A percentile compares a stretch with the other conserved stretches of the same genome.
Evolutionary conservation across 2,113 vertebrate species (phyloP).

Genomic region (Chloebia gouldiae): DNA sequence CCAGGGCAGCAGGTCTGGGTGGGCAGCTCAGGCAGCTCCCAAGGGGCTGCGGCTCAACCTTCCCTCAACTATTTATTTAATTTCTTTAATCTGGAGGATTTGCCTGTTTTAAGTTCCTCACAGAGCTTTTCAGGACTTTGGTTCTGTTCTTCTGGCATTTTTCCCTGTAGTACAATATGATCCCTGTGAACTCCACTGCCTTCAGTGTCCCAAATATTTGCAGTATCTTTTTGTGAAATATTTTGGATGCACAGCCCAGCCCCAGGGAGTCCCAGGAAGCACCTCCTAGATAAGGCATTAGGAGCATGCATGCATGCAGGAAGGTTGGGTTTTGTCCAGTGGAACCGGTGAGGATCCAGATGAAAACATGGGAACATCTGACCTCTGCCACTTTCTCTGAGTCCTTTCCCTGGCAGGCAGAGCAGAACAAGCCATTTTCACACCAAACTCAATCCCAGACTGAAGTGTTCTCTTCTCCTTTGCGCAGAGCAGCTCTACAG

Average conservation of each 20-base stretch:
- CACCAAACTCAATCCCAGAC: background rate
- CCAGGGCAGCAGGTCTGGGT: background rate
- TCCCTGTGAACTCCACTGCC: conserved; percentile 5
- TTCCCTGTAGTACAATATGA: background rate
- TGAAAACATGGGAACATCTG: background rate
- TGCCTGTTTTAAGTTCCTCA: background rate
- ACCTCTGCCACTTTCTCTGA: background rate
- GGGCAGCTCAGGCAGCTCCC: background rate
- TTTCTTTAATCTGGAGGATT: background rate
- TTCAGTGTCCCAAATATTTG: conserved; percentile 44
- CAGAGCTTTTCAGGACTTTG: background rate
- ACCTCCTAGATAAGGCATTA: conserved; percentile 17
- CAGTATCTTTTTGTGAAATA: conserved; percentile 36
- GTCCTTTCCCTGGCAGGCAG: background rate
- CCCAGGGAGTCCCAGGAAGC: conserved; percentile 28
- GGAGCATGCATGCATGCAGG: background rate
- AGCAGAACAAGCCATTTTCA: background rate
- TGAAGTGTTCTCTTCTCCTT: background rate
- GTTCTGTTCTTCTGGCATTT: conserved; percentile 1
- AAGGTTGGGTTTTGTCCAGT: background rate
- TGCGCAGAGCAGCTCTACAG: background rate
- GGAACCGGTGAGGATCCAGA: background rate
- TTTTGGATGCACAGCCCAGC: background rate
- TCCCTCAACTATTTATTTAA: background rate
- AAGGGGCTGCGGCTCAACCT: background rate